A percentile compares a stretch with the other conserved stretches of the same genome.
Evolutionary conservation across 2,113 vertebrate species (phyloP).

Genomic region (Malurus melanocephalus): DNA sequence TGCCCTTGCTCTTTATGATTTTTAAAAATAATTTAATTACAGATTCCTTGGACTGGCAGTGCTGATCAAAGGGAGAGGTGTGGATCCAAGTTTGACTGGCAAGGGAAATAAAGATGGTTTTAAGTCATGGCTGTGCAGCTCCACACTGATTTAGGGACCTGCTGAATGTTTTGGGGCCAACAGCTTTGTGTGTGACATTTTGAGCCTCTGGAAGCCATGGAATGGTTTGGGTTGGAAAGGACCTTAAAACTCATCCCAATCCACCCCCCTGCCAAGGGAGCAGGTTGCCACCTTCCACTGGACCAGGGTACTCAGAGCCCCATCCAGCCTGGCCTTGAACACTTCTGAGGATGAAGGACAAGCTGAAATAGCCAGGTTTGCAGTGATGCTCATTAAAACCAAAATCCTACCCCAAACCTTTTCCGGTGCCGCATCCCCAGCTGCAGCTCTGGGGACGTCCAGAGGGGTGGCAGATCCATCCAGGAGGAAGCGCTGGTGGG

Average conservation of each 20-base stretch:
- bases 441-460: neutral
- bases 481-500: neutral
- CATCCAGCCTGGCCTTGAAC: neutral
- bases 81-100: neutral
- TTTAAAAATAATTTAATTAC: neutral
- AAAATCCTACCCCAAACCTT: neutral
- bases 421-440: neutral
- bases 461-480: neutral
- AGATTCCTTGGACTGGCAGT: neutral
- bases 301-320: neutral
- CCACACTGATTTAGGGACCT: neutral
- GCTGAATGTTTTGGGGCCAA: neutral
- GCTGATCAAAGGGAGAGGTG: rapidly evolving
- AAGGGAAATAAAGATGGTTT: neutral
- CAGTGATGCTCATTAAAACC: neutral
- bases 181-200: neutral
- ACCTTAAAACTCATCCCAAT: neutral
- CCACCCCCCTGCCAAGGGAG: neutral
- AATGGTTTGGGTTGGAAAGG: neutral
- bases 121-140: neutral
- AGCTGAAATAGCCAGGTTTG: neutral
- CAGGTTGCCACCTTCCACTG: neutral
- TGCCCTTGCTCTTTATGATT: neutral
- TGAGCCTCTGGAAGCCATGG: neutral
- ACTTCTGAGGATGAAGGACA: neutral